Conservation (phyloP, 64 coral and sea anemone genomes). For the Montipora capricornis region DNA sequence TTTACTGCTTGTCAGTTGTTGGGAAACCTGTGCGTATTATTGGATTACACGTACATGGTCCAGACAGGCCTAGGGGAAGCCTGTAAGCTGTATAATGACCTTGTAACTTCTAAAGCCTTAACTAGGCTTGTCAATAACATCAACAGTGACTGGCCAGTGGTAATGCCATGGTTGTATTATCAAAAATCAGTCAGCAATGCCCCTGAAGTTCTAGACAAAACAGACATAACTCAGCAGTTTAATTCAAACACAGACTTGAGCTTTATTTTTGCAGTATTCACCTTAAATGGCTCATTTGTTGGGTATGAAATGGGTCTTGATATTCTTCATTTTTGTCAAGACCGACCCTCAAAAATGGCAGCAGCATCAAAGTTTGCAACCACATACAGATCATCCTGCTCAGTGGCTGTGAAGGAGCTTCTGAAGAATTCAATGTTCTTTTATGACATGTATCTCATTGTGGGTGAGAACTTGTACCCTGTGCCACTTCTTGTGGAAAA, state of each 20-base stretch:
- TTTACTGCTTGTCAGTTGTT: slow-evolving; percentile 95
- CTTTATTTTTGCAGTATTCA: slow-evolving; percentile 75
- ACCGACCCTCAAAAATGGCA: slow-evolving; percentile 81
- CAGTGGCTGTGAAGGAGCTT: slow-evolving; percentile 69
- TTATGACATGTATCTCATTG: slow-evolving; percentile 83
- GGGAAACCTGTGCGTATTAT: slow-evolving; percentile 89
- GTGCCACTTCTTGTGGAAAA: slow-evolving; percentile 91
- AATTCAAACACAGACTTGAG: slow-evolving; percentile 48
- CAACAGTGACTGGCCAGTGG: slow-evolving; percentile 78
- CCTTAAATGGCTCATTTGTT: slow-evolving; percentile 87
- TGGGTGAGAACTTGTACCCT: slow-evolving; percentile 68
- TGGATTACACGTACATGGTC: slow-evolving; percentile 57
- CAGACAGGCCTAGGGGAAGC: slow-evolving; percentile 19
- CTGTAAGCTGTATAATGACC: slow-evolving; percentile 58
- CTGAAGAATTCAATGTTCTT: slow-evolving; percentile 69
- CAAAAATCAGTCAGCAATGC: slow-evolving; percentile 40
- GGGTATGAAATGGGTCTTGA: slow-evolving; percentile 68
- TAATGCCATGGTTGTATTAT: slow-evolving; percentile 97
- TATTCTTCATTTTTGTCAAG: slow-evolving; percentile 78
- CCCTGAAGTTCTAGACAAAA: slow-evolving; percentile 57
- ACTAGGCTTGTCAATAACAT: background rate
- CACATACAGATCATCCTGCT: slow-evolving; percentile 82
- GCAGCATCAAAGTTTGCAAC: slow-evolving; percentile 95
- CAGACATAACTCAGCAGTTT: slow-evolving; percentile 77
- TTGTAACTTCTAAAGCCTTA: slow-evolving; percentile 34